These are phyloP conservation scores for Pandemis corylana DNA, from an alignment of 2,888 invertebrate species.

Conservation along the genomic window DNA sequence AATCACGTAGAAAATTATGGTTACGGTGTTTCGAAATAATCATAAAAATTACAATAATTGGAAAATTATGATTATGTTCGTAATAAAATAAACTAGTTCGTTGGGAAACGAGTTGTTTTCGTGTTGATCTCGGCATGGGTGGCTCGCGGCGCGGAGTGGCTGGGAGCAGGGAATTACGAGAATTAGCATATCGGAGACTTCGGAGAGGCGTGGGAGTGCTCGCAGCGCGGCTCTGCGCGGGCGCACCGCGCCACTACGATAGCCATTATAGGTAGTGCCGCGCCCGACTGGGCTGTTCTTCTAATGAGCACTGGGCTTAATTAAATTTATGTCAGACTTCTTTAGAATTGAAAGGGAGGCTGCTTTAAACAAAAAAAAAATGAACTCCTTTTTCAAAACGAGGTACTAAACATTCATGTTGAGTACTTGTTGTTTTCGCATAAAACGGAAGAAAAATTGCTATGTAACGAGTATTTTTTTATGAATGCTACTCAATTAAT, in stretches of 20 bases:
- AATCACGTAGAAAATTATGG: slow-evolving; percentile 7
- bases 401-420: background rate
- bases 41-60: slow-evolving; percentile 23
- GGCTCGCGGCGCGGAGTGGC: background rate
- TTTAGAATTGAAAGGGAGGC: background rate
- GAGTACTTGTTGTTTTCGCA: background rate
- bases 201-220: slow-evolving; percentile 16
- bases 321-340: slow-evolving; percentile 26
- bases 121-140: slow-evolving; percentile 7
- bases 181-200: slow-evolving; percentile 16
- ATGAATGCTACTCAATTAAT: too few relatives aligned
- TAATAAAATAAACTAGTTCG: slow-evolving; percentile 31
- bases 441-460: too few relatives aligned
- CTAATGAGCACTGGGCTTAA: slow-evolving; percentile 32
- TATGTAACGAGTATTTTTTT: too few relatives aligned
- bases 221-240: background rate
- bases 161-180: slow-evolving; percentile 4
- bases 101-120: background rate
- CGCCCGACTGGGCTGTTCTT: background rate
- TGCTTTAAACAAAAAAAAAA: background rate
- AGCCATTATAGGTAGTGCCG: background rate
- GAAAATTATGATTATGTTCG: slow-evolving; percentile 30
- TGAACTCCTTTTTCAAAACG: background rate
- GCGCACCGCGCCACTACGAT: slow-evolving; percentile 11
- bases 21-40: slow-evolving; percentile 28